Base-by-base conservation (phyloP, 2,113 vertebrate species). In the Phoenicopterus ruber region DNA sequence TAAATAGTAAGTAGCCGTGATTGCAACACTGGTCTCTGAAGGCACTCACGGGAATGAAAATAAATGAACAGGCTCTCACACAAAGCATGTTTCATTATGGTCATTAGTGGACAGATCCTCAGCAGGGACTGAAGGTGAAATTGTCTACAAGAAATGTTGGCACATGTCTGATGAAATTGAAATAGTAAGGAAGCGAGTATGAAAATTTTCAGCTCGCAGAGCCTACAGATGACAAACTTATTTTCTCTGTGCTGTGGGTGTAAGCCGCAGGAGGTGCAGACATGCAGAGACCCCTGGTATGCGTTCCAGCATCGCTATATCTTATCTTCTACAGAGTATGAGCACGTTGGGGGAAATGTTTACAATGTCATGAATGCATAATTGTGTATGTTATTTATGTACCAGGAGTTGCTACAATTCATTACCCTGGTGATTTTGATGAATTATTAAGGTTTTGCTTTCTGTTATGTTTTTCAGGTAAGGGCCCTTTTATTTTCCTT, bases 31-130 rank as follows among this genome's bases (percentile, higher is more conserved):
- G 94, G 97, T 98, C 98, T 98, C 98, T 97, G 97, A 98, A 98
- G 98, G 96, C 98, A 97, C 98, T 98, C 98, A 96, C 96, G 96
- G 98, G 98, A 98, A 99, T 98, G 98, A 99, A 99, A 99, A 99
- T 98, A 99, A 99, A 99, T 98, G 98, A 99, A 98, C 97, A 98
- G 98, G 98, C 97, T 97, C 98, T 98, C 98, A 98, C 98, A 98
- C 98, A 98, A 99, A 99, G 98, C 99, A 98, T 98, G 98, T 98
- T 99, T 99, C 99, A 99, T 99, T 99, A 98, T 96, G 96, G 97
- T 98, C 98, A 99, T 99, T 99, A 99, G 98, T 97, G 98, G 97
- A 96, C 97, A 97, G 97, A 98, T 97, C 98, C 98, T 73, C 90
- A 91, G 96, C 96, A 97, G 97, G 94, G 93, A 98, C 94, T 98